Evolutionary conservation across 2,797 vertebrate genomes (phyloP).

Genomic region (Cynodonichthys magdalenae): DNA sequence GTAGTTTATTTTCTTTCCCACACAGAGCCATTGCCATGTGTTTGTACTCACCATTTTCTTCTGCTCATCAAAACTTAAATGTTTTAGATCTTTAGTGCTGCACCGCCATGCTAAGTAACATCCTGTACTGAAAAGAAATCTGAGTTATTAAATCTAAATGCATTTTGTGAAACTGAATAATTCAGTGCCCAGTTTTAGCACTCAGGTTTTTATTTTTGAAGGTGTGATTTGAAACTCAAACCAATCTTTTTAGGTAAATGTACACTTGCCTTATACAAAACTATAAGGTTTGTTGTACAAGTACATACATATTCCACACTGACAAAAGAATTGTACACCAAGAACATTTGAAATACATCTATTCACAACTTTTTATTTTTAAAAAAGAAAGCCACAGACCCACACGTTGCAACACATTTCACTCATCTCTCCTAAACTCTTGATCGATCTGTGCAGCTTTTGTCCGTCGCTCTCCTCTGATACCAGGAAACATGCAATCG

Average conservation of each 20-base stretch:
- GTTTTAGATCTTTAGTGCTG: no score
- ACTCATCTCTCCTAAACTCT: slow-evolving; percentile 26
- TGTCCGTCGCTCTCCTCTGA: slow-evolving; percentile 38
- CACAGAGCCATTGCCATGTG: no score
- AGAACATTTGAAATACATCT: slow-evolving; percentile 22
- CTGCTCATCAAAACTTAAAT: no score
- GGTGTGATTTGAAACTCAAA: not conserved
- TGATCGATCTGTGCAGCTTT: slow-evolving; percentile 21
- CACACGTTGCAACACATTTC: slow-evolving; percentile 32
- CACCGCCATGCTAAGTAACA: no score
- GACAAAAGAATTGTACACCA: not conserved
- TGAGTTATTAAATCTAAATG: not conserved
- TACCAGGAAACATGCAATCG: slow-evolving; percentile 58
- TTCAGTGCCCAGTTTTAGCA: no score
- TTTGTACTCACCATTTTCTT: no score
- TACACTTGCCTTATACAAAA: not conserved
- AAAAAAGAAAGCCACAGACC: slow-evolving; percentile 55
- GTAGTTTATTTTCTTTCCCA: no score
- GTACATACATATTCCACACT: not conserved
- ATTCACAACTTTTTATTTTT: slow-evolving; percentile 62
- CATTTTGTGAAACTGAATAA: not conserved
- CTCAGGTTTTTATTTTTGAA: not conserved
- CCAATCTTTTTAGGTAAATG: no score
- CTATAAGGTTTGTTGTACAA: not conserved
- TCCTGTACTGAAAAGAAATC: no score